Conservation (phyloP, 2,797 vertebrate genomes). For the Adrianichthys oophorus region DNA sequence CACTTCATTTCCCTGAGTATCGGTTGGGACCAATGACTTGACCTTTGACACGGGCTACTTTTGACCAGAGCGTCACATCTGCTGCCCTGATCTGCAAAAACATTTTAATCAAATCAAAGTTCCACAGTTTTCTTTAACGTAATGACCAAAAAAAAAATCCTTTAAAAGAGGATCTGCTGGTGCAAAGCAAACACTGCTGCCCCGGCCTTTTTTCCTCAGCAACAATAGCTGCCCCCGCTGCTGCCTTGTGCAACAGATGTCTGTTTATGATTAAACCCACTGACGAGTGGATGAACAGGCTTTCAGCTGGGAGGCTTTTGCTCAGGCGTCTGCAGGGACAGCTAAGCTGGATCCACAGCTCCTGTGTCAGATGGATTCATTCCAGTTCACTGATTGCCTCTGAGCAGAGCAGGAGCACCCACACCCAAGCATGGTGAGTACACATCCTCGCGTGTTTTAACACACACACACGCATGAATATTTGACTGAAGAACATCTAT, state of each 20-base stretch:
- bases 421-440: conserved; percentile 70
- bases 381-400: conserved; percentile 50
- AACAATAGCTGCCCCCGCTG: conserved; percentile 12
- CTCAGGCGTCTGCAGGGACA: conserved; percentile 74
- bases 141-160: too few relatives aligned
- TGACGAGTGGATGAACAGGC: conserved; percentile 25
- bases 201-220: conserved; percentile 1
- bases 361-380: conserved; percentile 37
- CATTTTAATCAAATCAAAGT: too few relatives aligned
- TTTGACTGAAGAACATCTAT: conserved; percentile 1
- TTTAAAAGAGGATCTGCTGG: not conserved
- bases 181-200: conserved; percentile 19
- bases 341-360: conserved; percentile 57
- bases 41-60: conserved; percentile 66
- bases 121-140: too few relatives aligned
- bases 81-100: conserved; percentile 13
- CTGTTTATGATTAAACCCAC: conserved; percentile 51
- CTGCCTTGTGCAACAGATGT: conserved; percentile 33
- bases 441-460: conserved; percentile 9
- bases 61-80: conserved; percentile 21
- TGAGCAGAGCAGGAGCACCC: conserved; percentile 40
- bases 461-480: conserved; percentile 14
- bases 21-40: conserved; percentile 56
- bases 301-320: conserved; percentile 52
- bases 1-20: conserved; percentile 61